These are phyloP conservation scores for Mylabris phalerata DNA, from an alignment of 1,140 invertebrate species.

Conservation along the genomic window DNA sequence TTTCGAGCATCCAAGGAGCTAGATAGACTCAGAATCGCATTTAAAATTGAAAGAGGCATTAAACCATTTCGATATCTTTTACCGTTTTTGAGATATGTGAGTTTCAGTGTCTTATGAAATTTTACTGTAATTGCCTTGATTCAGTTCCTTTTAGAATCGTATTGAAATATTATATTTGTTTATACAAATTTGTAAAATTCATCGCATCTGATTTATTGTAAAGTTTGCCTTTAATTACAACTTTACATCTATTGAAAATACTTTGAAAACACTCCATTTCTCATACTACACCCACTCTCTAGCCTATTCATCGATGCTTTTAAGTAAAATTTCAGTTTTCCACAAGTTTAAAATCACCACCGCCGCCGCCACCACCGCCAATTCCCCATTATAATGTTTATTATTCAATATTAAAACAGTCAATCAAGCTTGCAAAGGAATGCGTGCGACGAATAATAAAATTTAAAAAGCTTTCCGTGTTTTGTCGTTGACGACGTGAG, in stretches of 20 bases:
- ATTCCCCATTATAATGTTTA: constrained; percentile 13
- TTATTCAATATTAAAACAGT: constrained; percentile 31
- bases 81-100: too few relatives aligned
- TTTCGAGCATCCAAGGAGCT: too few relatives aligned
- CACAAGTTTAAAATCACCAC: constrained; percentile 17
- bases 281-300: too few relatives aligned
- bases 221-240: constrained; percentile 13
- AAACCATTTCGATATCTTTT: too few relatives aligned
- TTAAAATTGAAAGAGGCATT: too few relatives aligned
- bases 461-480: constrained; percentile 25
- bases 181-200: neutral
- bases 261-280: neutral
- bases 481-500: constrained; percentile 14
- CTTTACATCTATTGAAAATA: constrained; percentile 5
- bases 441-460: constrained; percentile 23
- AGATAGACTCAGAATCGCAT: too few relatives aligned
- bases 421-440: constrained; percentile 24
- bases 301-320: constrained; percentile 3
- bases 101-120: too few relatives aligned
- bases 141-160: too few relatives aligned
- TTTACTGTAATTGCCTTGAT: too few relatives aligned
- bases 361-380: neutral
- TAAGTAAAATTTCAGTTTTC: constrained; percentile 20
- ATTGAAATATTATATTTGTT: neutral
- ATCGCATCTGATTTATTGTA: constrained; percentile 4